Base-by-base conservation (phyloP, 1,140 invertebrate genomes). In the Tetraneura akinire region DNA sequence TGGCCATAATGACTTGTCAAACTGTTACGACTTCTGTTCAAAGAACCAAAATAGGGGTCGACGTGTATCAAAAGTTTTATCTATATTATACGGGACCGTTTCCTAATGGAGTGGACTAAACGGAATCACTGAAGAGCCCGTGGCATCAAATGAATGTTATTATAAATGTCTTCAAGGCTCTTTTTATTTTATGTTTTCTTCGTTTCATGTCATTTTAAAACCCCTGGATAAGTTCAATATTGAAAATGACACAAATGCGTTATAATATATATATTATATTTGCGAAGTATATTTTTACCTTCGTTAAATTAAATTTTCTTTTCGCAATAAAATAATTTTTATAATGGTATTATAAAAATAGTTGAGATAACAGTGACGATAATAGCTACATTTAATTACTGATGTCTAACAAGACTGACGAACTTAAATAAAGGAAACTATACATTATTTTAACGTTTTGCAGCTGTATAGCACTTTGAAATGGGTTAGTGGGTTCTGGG, bases 51-150 rank as follows among this genome's bases (percentile, higher is more conserved):
- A 60, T 14, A 51, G 23, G 47, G 47, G 45, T 51, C 29, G 23
- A 71, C 32, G 51, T 51, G 42, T 47, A 68, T 68, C 66, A 68
- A 13, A 29, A 18, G 68, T 71, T 71, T 51, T 32, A 71, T 51
- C 45, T 51, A 11, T 51, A 71, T 14, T 45, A 68, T 68, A 49
- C 49, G 6, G 4, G n/a, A 42, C 47, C 16, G 13, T 47, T 68
- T 23, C 42, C 68, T 71, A 71, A 71, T 51, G 68, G 68, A 71
- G 23, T 71, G 68, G 45, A 71, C 47, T 71, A 49, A 23, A 0
- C 13, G 47, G 26, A 49, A 71, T 71, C 16, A 71, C 42, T n/a
- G 13, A 32, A 32, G 64, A n/a, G 26, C 23, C 23, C 4, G 23
- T 49, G n/a, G 64, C 45, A 16, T 10, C 8, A 11, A 47, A 14